phyloP scores from a whole-genome alignment of 2,797 vertebrate genomes.

The Echiichthys vipera region DNA sequence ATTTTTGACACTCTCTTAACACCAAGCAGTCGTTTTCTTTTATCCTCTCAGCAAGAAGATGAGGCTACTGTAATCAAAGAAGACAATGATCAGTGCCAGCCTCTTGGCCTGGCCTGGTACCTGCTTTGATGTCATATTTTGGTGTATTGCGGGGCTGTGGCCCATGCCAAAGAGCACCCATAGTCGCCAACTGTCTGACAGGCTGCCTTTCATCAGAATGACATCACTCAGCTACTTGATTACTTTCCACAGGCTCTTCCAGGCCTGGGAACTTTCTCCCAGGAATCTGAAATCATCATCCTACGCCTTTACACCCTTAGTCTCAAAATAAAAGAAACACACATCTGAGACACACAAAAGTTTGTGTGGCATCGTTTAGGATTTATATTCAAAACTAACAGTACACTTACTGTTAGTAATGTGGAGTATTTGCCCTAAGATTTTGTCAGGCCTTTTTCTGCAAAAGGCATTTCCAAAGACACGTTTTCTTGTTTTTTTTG shows the following conservation, averaged over 20 bases:
- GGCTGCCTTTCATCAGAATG: constrained; percentile 82
- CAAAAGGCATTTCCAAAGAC: background rate
- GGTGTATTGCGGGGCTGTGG: constrained; percentile 67
- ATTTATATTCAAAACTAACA: constrained; percentile 39
- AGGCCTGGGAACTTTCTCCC: constrained; percentile 75
- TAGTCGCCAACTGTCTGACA: constrained; percentile 80
- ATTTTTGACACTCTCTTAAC: constrained; percentile 74
- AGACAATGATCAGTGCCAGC: constrained; percentile 79
- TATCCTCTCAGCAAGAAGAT: constrained; percentile 64
- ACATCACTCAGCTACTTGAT: constrained; percentile 84
- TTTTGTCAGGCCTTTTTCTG: background rate
- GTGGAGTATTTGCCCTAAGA: constrained; percentile 9
- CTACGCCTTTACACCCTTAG: constrained; percentile 61
- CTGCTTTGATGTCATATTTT: constrained; percentile 82
- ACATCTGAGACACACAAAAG: constrained; percentile 49
- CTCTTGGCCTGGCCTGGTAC: constrained; percentile 72
- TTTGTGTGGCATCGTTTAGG: constrained; percentile 31
- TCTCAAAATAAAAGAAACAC: constrained; percentile 62
- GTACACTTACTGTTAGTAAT: constrained; percentile 14
- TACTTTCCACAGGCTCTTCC: constrained; percentile 82
- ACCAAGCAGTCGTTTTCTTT: constrained; percentile 74
- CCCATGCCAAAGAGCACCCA: constrained; percentile 73
- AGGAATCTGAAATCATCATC: constrained; percentile 77
- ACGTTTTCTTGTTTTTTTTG: constrained; percentile 11
- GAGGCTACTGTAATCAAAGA: constrained; percentile 79